phyloP scores from a whole-genome alignment of 1,140 invertebrate species.

The Drosophila ercepeae region DNA sequence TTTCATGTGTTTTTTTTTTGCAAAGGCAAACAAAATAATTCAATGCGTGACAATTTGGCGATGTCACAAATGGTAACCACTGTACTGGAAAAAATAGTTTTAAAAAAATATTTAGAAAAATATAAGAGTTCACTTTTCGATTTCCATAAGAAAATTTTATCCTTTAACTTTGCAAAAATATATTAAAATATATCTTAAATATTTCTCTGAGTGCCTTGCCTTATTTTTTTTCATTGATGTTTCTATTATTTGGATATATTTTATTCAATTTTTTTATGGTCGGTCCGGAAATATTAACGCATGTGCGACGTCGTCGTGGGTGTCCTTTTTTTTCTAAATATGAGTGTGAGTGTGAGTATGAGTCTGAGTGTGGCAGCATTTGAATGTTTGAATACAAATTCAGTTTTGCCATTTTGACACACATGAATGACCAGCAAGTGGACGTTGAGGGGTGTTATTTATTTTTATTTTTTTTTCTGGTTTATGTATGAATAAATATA shows the following conservation, averaged over 20 bases:
- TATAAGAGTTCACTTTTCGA: no score
- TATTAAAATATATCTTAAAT: no score
- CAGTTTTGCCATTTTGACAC: constrained; percentile 81
- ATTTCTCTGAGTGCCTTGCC: constrained; percentile 11
- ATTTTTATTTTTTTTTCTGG: constrained; percentile 41
- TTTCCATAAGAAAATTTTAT: background rate
- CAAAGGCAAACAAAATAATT: constrained; percentile 72
- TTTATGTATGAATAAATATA: constrained; percentile 22
- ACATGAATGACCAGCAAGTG: constrained; percentile 77
- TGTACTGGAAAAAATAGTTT: constrained; percentile 20
- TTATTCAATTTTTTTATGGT: constrained; percentile 64
- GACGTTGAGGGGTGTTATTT: constrained; percentile 20
- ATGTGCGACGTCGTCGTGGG: constrained; percentile 56
- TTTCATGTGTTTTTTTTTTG: constrained; percentile 20
- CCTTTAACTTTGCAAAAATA: no score
- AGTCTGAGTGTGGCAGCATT: constrained; percentile 37
- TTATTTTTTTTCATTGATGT: constrained; percentile 1
- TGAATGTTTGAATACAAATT: constrained; percentile 81
- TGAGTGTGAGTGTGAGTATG: background rate
- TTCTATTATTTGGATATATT: constrained; percentile 48
- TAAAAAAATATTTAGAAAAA: background rate
- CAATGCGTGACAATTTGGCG: constrained; percentile 77
- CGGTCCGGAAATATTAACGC: constrained; percentile 76
- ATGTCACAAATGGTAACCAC: constrained; percentile 19
- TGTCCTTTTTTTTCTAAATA: background rate